These are phyloP conservation scores for Dendrocincla tyrannina DNA, from an alignment of 2,797 vertebrate genomes.

Conservation along the genomic window DNA sequence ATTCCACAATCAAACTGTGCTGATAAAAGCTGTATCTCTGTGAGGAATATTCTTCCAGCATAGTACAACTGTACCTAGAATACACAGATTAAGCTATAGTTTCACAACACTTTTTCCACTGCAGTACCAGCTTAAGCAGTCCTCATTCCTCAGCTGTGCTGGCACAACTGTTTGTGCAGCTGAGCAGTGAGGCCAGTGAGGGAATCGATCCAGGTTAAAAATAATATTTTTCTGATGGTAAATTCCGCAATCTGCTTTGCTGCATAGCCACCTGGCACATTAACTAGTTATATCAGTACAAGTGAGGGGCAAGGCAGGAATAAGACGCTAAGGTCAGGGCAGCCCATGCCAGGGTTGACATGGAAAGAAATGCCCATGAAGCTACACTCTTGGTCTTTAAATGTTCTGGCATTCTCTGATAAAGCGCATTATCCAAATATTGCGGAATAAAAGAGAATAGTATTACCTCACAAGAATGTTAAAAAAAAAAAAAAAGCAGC, in stretches of 20 bases:
- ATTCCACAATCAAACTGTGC: background rate
- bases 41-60: background rate
- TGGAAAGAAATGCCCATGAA: slow-evolving; percentile 22
- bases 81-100: slow-evolving; percentile 1
- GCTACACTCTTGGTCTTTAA: background rate
- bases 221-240: slow-evolving; percentile 68
- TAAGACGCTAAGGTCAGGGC: slow-evolving; percentile 9
- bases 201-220: slow-evolving; percentile 62
- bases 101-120: slow-evolving; percentile 52
- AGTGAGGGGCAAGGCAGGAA: background rate
- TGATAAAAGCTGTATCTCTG: background rate
- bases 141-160: slow-evolving; percentile 48
- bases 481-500: accelerated
- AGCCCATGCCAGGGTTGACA: background rate
- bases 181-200: slow-evolving; percentile 18
- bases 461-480: background rate
- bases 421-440: background rate
- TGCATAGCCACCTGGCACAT: slow-evolving; percentile 53
- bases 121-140: slow-evolving; percentile 36
- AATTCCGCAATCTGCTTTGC: slow-evolving; percentile 55
- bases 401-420: background rate
- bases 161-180: slow-evolving; percentile 67
- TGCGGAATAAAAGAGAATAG: background rate
- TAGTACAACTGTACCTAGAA: background rate
- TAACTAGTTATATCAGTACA: slow-evolving; percentile 20